Conservation (phyloP, 2,113 vertebrate species). For the Tamias sibiricus region DNA sequence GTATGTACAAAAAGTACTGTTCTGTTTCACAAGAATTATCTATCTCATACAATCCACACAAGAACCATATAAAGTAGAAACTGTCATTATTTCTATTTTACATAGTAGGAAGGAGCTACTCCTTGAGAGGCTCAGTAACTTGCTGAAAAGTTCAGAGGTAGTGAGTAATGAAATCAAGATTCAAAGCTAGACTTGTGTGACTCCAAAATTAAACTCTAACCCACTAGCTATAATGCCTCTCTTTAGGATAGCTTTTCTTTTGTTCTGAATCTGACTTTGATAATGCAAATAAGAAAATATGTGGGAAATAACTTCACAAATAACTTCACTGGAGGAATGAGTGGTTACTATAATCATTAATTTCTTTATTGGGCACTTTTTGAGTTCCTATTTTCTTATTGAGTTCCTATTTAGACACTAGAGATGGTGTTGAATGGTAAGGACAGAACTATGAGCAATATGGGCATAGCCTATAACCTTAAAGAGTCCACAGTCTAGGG, state of each 20-base stretch:
- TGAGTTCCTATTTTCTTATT: not conserved
- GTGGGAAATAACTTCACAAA: not conserved
- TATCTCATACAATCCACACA: not conserved
- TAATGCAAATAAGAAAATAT: conserved; percentile 18
- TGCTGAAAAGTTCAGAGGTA: not conserved
- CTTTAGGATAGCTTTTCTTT: not conserved
- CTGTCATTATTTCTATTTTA: not conserved
- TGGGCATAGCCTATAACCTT: not conserved
- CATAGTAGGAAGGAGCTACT: not conserved
- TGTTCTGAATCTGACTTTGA: not conserved
- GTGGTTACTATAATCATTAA: not conserved
- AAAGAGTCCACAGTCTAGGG: not conserved
- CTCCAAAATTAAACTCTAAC: not conserved
- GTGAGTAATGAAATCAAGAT: not conserved
- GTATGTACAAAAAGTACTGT: not conserved
- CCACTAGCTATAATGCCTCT: not conserved
- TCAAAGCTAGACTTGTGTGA: not conserved
- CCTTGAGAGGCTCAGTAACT: not conserved
- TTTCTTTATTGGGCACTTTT: not conserved
- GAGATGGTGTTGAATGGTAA: not conserved
- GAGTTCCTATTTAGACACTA: not conserved
- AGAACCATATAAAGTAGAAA: not conserved
- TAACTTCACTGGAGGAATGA: not conserved
- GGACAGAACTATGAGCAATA: not conserved
- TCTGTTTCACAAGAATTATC: conserved; percentile 7